phyloP scores from a whole-genome alignment of 2,888 invertebrate species.

The Ephialtes manifestator region DNA sequence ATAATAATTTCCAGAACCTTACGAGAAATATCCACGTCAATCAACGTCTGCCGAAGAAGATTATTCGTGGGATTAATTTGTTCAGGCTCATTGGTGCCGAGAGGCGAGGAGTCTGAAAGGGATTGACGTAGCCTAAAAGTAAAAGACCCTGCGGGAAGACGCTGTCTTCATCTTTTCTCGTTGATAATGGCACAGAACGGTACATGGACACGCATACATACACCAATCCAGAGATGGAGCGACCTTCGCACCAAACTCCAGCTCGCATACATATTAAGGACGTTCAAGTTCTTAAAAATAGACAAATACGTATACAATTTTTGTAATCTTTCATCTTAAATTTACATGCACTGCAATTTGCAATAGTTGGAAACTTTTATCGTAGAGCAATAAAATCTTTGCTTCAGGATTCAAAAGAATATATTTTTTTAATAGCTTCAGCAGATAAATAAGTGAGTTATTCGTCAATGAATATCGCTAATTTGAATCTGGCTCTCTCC shows the following conservation, averaged over 20 bases:
- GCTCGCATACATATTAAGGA: background rate
- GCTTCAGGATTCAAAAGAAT: no score
- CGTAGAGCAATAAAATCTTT: no score
- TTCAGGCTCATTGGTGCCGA: conserved; percentile 48
- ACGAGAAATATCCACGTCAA: conserved; percentile 2
- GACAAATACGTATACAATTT: background rate
- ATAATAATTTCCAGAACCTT: background rate
- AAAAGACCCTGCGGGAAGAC: background rate
- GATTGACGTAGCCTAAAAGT: background rate
- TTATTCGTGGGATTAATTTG: conserved; percentile 61
- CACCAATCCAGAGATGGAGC: background rate
- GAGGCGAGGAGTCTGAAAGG: background rate
- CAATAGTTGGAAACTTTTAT: no score
- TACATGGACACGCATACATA: conserved; percentile 6
- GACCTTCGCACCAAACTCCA: background rate
- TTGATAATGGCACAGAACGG: conserved; percentile 76
- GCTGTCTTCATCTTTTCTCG: conserved; percentile 55
- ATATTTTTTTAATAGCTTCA: no score
- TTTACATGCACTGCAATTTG: no score
- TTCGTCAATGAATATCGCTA: no score
- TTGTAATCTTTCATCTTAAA: no score
- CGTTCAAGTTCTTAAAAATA: no score
- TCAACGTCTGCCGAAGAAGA: background rate
- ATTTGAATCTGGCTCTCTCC: no score
- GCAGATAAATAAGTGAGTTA: no score